phyloP scores from a whole-genome alignment of 2,888 invertebrate species.

The Platycheirus albimanus region DNA sequence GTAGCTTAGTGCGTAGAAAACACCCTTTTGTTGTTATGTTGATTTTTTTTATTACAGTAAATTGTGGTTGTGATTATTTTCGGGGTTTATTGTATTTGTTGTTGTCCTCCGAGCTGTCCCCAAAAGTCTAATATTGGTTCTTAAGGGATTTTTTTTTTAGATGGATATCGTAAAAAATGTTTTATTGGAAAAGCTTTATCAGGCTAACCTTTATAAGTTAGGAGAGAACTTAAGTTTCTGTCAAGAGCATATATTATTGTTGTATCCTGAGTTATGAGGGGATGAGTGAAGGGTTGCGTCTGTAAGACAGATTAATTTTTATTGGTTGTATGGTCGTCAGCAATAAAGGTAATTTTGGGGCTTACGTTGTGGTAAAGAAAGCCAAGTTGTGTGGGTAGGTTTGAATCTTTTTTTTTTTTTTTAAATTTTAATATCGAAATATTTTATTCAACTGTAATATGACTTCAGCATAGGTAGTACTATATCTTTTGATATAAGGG shows the following conservation, averaged over 20 bases:
- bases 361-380: too few relatives aligned
- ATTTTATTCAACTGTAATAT: too few relatives aligned
- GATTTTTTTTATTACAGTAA: constrained; percentile 15
- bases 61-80: constrained; percentile 19
- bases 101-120: constrained; percentile 8
- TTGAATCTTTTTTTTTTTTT: too few relatives aligned
- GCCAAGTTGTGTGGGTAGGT: too few relatives aligned
- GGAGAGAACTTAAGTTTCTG: constrained; percentile 26
- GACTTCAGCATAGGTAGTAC: too few relatives aligned
- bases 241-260: constrained; percentile 5
- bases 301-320: constrained; percentile 6
- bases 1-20: constrained; percentile 16
- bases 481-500: too few relatives aligned
- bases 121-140: constrained; percentile 36
- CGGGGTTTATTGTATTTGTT: not conserved
- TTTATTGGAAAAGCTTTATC: constrained; percentile 42
- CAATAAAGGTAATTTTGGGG: constrained; percentile 27
- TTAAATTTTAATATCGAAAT: too few relatives aligned
- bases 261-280: constrained; percentile 14
- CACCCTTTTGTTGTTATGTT: constrained; percentile 25
- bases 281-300: constrained; percentile 15
- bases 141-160: constrained; percentile 17
- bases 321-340: constrained; percentile 17
- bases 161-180: constrained; percentile 34
- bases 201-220: constrained; percentile 20